Evolutionary conservation across 2,888 invertebrate genomes (phyloP), one percentile per base, ranked within the genome.

Genomic region (Ferdinandea cuprea): DNA sequence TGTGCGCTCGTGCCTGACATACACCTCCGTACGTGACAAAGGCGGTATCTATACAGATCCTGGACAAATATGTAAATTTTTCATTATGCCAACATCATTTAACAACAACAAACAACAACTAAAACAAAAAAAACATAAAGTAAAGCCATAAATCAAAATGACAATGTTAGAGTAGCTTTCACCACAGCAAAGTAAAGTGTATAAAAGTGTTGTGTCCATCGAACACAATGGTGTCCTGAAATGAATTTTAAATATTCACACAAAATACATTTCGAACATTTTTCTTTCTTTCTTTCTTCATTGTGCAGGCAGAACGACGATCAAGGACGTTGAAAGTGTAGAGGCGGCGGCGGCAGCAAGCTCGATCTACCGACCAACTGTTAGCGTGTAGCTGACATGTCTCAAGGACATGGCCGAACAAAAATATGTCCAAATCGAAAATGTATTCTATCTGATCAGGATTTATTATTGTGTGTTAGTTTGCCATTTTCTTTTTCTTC

Each of bases 361-460:
- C n/a, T n/a, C n/a, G n/a, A n/a, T n/a, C n/a, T n/a, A 74, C 58
- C 65, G 73, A 56, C 73, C 73, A 73, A 73, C 65, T 73, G 73
- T 73, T 73, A 46, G 56, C 54, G 48, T 65, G 63, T n/a, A 73
- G 28, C n/a, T n/a, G n/a, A n/a, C n/a, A n/a, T 28, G 30, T 61
- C 42, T 42, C 54, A 63, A 63, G 77, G 71, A 63, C 46, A 56
- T 63, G 48, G 71, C 40, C 5, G 3, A 25, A 59, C 35, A 66
- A 74, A 66, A 58, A 66, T 65, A 3, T 9, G 19, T 19, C 6
- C n/a, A 56, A 25, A 19, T n/a, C 5, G 3, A 25, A 25, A 25
- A 25, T 25, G 8, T 13, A 11, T 44, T 9, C 3, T 15, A 25
- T 58, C 54, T 42, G 54, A 35, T 8, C 40, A 11, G 56, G 35